Evolutionary conservation across 2,797 vertebrate genomes (phyloP).

Genomic region (Perdix hodgsoniae): DNA sequence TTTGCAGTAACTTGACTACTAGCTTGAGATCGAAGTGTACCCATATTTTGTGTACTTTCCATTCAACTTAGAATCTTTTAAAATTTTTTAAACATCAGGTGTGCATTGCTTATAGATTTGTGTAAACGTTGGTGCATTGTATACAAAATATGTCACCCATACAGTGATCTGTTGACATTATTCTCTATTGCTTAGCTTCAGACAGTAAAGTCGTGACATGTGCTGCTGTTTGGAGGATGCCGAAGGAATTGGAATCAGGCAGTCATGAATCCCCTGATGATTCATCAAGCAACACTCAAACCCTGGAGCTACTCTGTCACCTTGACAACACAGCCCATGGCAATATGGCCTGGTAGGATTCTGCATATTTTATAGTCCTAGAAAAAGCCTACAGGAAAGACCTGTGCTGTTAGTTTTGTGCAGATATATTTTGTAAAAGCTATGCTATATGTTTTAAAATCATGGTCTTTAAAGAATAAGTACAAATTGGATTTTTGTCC

Average conservation of each 20-base stretch:
- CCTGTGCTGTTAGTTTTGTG: constrained; percentile 46
- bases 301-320: constrained; percentile 97
- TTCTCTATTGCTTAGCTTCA: constrained; percentile 85
- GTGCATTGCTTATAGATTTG: constrained; percentile 42
- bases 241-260: constrained; percentile 93
- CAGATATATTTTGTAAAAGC: constrained; percentile 32
- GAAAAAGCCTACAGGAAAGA: constrained; percentile 57
- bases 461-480: not conserved
- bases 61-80: constrained; percentile 48
- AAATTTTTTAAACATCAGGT: constrained; percentile 71
- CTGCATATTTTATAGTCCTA: constrained; percentile 74
- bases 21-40: constrained; percentile 23
- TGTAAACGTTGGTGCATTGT: constrained; percentile 48
- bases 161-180: constrained; percentile 72
- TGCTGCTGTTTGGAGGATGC: constrained; percentile 97
- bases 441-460: not conserved
- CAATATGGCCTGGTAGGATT: constrained; percentile 93
- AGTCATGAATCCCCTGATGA: constrained; percentile 96
- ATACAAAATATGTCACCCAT: constrained; percentile 52
- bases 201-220: constrained; percentile 93
- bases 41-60: constrained; percentile 1
- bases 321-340: constrained; percentile 90
- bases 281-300: constrained; percentile 93
- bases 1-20: constrained; percentile 26
- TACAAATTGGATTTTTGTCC: not conserved